Base-by-base conservation (phyloP, 1,140 invertebrate species). In the Megalopta genalis region DNA sequence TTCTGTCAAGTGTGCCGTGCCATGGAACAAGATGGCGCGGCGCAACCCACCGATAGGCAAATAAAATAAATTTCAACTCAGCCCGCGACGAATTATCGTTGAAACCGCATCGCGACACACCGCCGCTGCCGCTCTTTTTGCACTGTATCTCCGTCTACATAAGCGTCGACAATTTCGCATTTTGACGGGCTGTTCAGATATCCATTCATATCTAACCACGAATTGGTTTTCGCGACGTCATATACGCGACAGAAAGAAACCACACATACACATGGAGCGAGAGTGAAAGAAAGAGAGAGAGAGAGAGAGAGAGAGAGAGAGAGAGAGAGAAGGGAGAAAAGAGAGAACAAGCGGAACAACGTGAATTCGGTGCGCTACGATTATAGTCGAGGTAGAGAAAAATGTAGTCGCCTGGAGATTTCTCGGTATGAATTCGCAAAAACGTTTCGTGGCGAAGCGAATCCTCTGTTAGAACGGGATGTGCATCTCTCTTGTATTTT, bases 51-150 rank as follows among this genome's bases (percentile, higher is more conserved):
- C 66, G 74, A 60, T 74, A 69, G 65, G 80, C 79, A 86, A 88
- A 87, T 90, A 88, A 89, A 89, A 87, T 87, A 87, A 88, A 89
- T 89, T 86, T 72, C 79, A 39, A 70, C 77, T 75, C 79, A 77
- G 18, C 72, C 60, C 59, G 69, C 69, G 81, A 73, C 60, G 85
- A 88, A 82, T 77, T 82, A 80, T 83, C 82, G 83, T 78, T 84
- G 84, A 89, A 89, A 83, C 37, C 54, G 66, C 69, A 67, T 62
- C 62, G 69, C 77, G 81, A 59, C 64, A 12, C 76, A 59, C 63
- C 39, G 7, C 39, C 39, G 7, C 39, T 0, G 7, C 0, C 42
- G 10, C 42, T n/a, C 57, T 82, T 63, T 80, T 82, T 85, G 82
- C 70, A 70, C 66, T 21, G 49, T 49, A 67, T 27, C 66, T 57